Base-by-base conservation (phyloP, 2,888 invertebrate species). In the Cerceris ruficornis region DNA sequence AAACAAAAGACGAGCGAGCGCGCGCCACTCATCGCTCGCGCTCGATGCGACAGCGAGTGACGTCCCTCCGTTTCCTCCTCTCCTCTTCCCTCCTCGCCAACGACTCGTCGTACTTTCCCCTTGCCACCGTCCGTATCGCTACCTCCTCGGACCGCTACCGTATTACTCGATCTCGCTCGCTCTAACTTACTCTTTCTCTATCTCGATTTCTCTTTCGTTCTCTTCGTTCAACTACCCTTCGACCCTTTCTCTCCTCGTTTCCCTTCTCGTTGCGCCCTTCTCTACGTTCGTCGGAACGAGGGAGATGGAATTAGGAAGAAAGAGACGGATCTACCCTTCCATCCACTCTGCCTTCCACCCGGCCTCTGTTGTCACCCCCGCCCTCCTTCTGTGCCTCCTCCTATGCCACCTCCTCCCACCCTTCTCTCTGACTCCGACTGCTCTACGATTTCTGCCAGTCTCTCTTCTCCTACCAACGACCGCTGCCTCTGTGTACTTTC, bases 1-100 rank as follows among this genome's bases (percentile, higher is more conserved):
- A 91, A 91, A 91, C 91, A 91, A 91, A 91, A 91, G 91, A 91
- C 91, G 90, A 90, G 88, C 89, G 86, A 88, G 89, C 88, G 90
- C 89, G 90, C 89, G 90, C 90, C 88, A 90, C 90, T 90, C 90
- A 89, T 90, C 89, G 90, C 86, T 88, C 87, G 89, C 86, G 88
- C 87, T 88, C 88, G 87, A 90, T 90, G 90, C 90, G 91, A 89
- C 91, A 90, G 90, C 91, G 90, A 91, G 90, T 91, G 91, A 90
- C 90, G 90, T 90, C 75, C 83, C 84, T 79, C 82, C 71, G 61
- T 73, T 77, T 71, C 58, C 78, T 75, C 71, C 78, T 79, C 81
- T 69, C 75, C 80, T 66, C 66, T 42, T 67, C 62, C 43, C 46
- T 15, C 43, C 64, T 67, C 67, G 41, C 64, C 74, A 50, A 28